Conservation (phyloP, 2,797 vertebrate species). For the Sus cebifrons region DNA sequence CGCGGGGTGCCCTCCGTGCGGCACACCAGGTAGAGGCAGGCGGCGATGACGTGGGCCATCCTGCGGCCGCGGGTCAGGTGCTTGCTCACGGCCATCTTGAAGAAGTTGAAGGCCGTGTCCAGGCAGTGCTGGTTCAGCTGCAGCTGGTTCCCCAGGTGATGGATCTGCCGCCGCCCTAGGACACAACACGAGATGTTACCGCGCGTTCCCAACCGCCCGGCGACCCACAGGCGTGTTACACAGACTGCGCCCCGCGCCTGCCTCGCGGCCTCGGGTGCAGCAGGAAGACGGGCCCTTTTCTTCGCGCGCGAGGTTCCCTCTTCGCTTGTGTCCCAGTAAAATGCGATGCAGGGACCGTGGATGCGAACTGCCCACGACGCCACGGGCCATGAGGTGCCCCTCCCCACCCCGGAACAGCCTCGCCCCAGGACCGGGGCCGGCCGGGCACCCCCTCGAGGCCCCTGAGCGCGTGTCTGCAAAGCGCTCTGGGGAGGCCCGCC, state of each 20-base stretch:
- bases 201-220: accelerated
- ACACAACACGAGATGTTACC: conserved; percentile 22
- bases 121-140: conserved; percentile 98
- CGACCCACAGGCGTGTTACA: background rate
- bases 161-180: conserved; percentile 95
- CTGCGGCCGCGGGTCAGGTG: conserved; percentile 95
- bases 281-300: background rate
- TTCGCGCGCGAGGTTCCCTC: background rate
- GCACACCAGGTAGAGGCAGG: conserved; percentile 98
- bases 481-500: background rate
- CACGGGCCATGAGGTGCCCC: accelerated
- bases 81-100: conserved; percentile 97
- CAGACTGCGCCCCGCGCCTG: accelerated
- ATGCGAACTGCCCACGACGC: accelerated
- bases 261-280: no score
- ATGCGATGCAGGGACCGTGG: background rate
- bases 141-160: conserved; percentile 96
- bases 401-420: accelerated
- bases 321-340: background rate
- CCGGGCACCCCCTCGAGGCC: background rate
- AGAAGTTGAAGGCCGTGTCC: conserved; percentile 98
- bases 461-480: background rate
- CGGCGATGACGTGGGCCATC: conserved; percentile 94
- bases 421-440: accelerated
- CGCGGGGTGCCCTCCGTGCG: conserved; percentile 98